Evolutionary conservation across 2,888 invertebrate genomes (phyloP).

Genomic region (Drosophila demipolita): DNA sequence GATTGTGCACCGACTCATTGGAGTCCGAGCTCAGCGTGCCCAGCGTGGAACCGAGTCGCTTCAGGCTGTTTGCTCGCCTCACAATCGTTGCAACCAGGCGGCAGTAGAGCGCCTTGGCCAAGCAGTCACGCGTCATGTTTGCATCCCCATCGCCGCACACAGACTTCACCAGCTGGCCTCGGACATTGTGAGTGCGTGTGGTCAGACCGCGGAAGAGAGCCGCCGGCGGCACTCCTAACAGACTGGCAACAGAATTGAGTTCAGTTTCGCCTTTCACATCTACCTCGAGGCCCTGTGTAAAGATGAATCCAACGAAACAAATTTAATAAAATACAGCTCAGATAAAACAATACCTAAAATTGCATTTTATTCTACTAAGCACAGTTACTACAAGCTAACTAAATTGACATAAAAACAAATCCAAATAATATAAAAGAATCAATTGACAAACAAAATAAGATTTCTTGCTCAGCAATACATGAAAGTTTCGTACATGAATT

Average conservation of each 20-base stretch:
- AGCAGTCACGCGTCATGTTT: constrained; percentile 93
- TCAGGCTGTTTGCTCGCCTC: constrained; percentile 95
- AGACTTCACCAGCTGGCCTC: constrained; percentile 92
- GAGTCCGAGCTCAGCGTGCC: constrained; percentile 94
- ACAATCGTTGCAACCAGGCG: constrained; percentile 97
- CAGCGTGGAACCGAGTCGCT: constrained; percentile 92
- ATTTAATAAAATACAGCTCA: not conserved
- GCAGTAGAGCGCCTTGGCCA: constrained; percentile 96
- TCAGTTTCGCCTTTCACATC: constrained; percentile 93
- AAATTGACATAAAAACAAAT: not conserved
- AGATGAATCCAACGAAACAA: not conserved
- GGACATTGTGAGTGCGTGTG: constrained; percentile 91
- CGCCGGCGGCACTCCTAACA: constrained; percentile 88
- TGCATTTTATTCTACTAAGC: not conserved
- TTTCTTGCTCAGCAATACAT: constrained; percentile 79
- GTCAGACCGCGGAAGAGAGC: constrained; percentile 90
- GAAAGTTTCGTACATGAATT: constrained; percentile 67
- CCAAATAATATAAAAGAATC: not conserved
- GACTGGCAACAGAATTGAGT: constrained; percentile 93
- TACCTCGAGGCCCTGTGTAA: constrained; percentile 88
- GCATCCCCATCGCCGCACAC: constrained; percentile 94
- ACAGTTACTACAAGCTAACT: not conserved
- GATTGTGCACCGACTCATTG: constrained; percentile 95
- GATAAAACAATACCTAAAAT: not conserved
- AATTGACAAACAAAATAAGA: constrained; percentile 12